phyloP scores from a whole-genome alignment of 2,113 vertebrate genomes.

The Triplophysa dalaica region DNA sequence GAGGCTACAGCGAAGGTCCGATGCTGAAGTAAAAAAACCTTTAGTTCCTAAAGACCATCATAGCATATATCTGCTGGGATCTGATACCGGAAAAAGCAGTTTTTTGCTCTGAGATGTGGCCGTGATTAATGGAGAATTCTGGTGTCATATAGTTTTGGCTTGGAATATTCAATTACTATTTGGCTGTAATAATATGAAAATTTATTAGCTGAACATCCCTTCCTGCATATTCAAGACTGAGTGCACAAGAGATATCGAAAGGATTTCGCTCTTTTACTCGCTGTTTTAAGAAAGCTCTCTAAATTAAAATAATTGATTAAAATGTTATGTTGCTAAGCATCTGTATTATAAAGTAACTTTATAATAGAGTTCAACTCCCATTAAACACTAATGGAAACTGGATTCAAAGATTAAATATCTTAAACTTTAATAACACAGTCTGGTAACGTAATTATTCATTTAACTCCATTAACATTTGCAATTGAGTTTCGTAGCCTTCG shows the following conservation, averaged over 20 bases:
- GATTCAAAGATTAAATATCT: constrained; percentile 46
- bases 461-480: constrained; percentile 53
- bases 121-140: constrained; percentile 3
- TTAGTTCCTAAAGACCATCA: constrained; percentile 13
- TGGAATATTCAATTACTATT: not conserved
- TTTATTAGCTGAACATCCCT: not conserved
- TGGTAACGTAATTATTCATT: constrained; percentile 59
- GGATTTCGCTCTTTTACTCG: not conserved
- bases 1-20: too few species aligned
- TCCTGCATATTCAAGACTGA: constrained; percentile 7
- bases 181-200: constrained; percentile 5
- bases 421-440: constrained; percentile 46
- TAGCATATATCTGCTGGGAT: not conserved
- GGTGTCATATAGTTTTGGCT: not conserved
- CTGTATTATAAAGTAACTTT: constrained; percentile 45
- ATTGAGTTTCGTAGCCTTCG: constrained; percentile 21
- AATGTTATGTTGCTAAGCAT: constrained; percentile 41
- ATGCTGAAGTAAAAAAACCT: too few species aligned
- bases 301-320: not conserved
- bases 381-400: constrained; percentile 45
- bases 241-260: not conserved
- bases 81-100: constrained; percentile 10
- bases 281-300: not conserved
- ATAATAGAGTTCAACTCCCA: constrained; percentile 53
- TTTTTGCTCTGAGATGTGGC: constrained; percentile 12